Evolutionary conservation across 2,797 vertebrate species (phyloP).

Genomic region (Benthosema pterotum): DNA sequence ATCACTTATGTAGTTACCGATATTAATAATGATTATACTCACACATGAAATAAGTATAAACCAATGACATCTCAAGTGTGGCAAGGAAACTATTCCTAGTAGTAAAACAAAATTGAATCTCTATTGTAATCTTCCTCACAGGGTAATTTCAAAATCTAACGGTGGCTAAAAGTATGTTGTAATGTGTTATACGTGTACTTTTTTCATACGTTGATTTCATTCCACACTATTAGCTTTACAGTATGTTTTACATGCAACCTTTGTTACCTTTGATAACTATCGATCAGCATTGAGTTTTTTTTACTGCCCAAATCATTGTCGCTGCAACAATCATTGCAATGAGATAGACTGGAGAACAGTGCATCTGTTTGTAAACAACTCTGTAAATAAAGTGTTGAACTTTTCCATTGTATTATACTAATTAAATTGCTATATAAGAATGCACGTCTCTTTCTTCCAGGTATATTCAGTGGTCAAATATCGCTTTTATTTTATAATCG

Average conservation of each 20-base stretch:
- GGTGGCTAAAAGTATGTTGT: not conserved
- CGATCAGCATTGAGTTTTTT: too few relatives aligned
- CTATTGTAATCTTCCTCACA: not conserved
- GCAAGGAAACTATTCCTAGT: not conserved
- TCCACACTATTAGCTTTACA: not conserved
- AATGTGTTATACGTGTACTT: not conserved
- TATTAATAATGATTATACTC: not conserved
- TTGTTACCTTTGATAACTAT: not conserved
- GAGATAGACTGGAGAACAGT: not conserved
- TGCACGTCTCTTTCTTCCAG: not conserved
- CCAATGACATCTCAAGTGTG: constrained; percentile 11
- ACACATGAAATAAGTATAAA: not conserved
- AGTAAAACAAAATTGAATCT: not conserved
- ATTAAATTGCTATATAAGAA: constrained; percentile 7
- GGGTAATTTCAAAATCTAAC: not conserved
- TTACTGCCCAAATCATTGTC: not conserved
- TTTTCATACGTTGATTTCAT: not conserved
- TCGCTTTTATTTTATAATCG: too few relatives aligned
- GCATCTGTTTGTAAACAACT: constrained; percentile 5
- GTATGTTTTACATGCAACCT: not conserved
- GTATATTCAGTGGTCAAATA: too few relatives aligned
- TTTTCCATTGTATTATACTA: not conserved
- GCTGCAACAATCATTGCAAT: not conserved
- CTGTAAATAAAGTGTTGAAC: constrained; percentile 1
- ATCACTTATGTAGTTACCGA: not conserved